Evolutionary conservation across 1,140 invertebrate genomes (phyloP).

Genomic region (Leptonema lineaticorne): DNA sequence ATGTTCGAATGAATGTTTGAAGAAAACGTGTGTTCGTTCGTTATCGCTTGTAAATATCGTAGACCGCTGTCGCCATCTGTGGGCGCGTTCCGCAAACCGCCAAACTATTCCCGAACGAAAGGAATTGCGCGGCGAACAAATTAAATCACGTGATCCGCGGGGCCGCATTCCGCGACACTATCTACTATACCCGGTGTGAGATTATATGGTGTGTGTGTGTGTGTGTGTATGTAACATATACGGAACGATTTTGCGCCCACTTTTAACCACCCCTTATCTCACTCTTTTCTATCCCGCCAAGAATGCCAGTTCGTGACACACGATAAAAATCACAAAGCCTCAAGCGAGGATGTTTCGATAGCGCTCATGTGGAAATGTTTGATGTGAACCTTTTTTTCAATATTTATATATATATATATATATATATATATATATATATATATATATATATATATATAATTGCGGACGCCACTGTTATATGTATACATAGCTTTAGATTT

Average conservation of each 20-base stretch:
- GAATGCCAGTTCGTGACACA: neutral
- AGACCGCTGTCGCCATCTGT: neutral
- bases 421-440: no score
- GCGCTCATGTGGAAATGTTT: no score
- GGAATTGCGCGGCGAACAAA: constrained; percentile 15
- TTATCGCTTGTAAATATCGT: neutral
- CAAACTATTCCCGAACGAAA: constrained; percentile 18
- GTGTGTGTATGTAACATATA: no score
- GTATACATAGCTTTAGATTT: no score
- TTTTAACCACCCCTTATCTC: neutral
- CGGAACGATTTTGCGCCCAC: neutral
- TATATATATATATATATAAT: no score
- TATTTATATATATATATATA: no score
- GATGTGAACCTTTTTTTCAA: no score
- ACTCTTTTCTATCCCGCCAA: neutral
- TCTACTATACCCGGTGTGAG: no score
- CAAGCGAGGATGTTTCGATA: neutral
- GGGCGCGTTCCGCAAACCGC: neutral
- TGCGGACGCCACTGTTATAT: no score
- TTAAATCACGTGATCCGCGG: constrained; percentile 14
- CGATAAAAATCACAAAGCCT: neutral
- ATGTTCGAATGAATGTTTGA: neutral
- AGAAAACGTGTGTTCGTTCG: neutral
- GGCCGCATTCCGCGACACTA: constrained; percentile 11
- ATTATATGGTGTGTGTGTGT: no score